Percentiles rank a stretch among this genome's conserved stretches.
These are phyloP conservation scores for Nowickia ferox DNA, from an alignment of 2,888 invertebrate species.

Conservation along the genomic window DNA sequence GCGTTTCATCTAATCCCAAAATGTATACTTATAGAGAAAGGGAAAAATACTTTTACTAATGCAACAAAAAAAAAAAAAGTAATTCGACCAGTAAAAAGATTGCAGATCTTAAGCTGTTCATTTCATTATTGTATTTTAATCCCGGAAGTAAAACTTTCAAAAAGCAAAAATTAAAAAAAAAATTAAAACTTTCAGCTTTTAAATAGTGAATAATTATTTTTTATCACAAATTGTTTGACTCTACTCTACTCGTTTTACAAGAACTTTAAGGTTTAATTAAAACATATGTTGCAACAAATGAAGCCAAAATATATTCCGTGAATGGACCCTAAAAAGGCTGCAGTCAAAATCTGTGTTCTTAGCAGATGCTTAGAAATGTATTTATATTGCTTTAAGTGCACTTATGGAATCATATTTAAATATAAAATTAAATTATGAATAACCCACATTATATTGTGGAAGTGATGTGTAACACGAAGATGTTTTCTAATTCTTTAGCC, in stretches of 20 bases:
- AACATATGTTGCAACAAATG: too few species aligned
- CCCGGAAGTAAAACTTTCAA: background rate
- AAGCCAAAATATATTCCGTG: too few species aligned
- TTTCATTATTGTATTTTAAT: background rate
- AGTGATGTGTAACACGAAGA: too few species aligned
- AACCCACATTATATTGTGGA: too few species aligned
- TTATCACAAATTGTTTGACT: background rate
- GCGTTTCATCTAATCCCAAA: conserved; percentile 17
- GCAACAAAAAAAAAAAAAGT: background rate
- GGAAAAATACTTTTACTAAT: conserved; percentile 13
- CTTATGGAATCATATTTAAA: too few species aligned
- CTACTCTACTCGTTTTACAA: background rate
- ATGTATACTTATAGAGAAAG: conserved; percentile 3
- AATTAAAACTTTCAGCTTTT: background rate
- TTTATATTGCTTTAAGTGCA: too few species aligned
- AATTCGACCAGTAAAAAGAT: background rate
- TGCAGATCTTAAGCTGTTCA: background rate
- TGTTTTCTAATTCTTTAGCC: too few species aligned
- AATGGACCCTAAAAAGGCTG: too few species aligned
- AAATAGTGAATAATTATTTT: background rate
- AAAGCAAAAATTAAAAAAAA: background rate
- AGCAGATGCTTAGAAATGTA: too few species aligned
- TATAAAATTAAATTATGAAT: too few species aligned
- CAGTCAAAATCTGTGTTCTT: too few species aligned
- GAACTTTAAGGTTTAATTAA: too few species aligned